phyloP scores from a whole-genome alignment of 2,888 invertebrate species.

The Osmoderma eremita region DNA sequence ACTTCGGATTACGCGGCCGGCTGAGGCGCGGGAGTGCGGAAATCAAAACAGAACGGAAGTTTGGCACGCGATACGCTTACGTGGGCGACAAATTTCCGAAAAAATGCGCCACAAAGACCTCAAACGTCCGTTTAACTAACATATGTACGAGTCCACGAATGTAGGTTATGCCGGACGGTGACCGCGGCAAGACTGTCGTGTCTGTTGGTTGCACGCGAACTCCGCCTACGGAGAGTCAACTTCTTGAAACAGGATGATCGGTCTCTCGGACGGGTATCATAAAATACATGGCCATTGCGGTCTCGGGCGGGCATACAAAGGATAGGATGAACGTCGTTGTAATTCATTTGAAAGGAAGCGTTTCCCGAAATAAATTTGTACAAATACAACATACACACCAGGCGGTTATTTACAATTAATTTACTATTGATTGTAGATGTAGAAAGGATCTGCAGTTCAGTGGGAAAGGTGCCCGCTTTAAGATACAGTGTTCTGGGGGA shows the following conservation, averaged over 20 bases:
- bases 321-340: conserved; percentile 7
- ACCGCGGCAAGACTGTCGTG: conserved; percentile 52
- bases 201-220: conserved; percentile 52
- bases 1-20: conserved; percentile 20
- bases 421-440: no score
- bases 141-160: conserved; percentile 50
- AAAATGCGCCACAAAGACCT: conserved; percentile 38
- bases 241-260: conserved; percentile 43
- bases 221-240: conserved; percentile 48
- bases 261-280: conserved; percentile 32
- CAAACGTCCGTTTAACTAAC: conserved; percentile 49
- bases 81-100: conserved; percentile 18
- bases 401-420: no score
- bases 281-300: conserved; percentile 13
- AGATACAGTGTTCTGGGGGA: no score
- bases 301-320: conserved; percentile 9
- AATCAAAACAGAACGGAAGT: conserved; percentile 34
- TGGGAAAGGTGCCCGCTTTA: no score
- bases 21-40: conserved; percentile 1
- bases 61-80: conserved; percentile 23
- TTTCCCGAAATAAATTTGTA: no score
- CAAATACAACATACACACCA: no score
- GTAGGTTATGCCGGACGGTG: conserved; percentile 54
- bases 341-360: conserved; percentile 4
- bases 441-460: no score